Evolutionary conservation across 2,888 invertebrate genomes (phyloP), one percentile per base, ranked within the genome.

Genomic region (Beris chalybata): DNA sequence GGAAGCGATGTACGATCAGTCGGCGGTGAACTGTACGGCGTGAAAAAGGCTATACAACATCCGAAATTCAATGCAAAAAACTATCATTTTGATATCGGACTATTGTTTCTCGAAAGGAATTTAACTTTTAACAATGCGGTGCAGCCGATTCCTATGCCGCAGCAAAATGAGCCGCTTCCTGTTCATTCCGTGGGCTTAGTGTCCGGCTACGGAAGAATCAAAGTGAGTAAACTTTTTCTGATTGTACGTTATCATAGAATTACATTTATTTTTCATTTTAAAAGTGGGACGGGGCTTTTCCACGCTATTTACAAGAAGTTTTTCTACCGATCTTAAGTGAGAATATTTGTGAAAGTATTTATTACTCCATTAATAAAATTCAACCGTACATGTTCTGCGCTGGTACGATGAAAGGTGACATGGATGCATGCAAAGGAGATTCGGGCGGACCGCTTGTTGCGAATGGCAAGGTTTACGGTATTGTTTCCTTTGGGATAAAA

Each of bases 71-170:
- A 76, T 31, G 11, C 22, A 0, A 52, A 47, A 12, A 78, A 73
- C 22, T 67, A 70, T 78, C 83, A 85, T 68, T 80, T 79, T 66
- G 85, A 86, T 52, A 76, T 85, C 4, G 85, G 84, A 0, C 71
- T 85, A 0, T 71, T 85, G 4, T 81, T 82, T 78, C 76, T 86
- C 1, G 65, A 78, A 0, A 78, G 73, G 6, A 79, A 82, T 1
- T 74, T 86, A 47, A 69, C 72, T 11, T 83, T 80, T 65, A 77
- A 70, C 61, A 74, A 77, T 0, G 74, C 71, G 2, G 78, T 83
- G 0, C 74, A 76, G 13, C 74, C 79, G 1, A 78, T 85, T 12
- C 67, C 74, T 5, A 72, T 85, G 74, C 74, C 78, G 30, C 71
- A 72, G 0, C 50, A 67, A 4, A 75, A 72, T 38, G 64, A 64